phyloP scores from a whole-genome alignment of 2,888 invertebrate genomes.

The Drosophila meridionalis region DNA sequence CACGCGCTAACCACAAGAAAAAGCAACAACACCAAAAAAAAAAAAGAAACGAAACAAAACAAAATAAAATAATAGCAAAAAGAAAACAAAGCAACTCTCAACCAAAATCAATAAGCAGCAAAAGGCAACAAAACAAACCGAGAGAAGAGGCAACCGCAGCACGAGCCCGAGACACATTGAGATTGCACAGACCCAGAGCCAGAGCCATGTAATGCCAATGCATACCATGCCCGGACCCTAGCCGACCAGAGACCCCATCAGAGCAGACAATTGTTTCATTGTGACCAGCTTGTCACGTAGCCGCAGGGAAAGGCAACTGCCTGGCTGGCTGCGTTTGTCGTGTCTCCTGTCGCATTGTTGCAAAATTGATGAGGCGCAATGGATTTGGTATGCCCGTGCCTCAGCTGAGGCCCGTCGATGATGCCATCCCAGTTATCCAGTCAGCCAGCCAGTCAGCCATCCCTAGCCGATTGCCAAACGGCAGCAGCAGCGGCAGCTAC shows the following conservation, averaged over 20 bases:
- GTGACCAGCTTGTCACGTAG: conserved; percentile 62
- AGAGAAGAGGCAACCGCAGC: conserved; percentile 55
- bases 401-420: conserved; percentile 33
- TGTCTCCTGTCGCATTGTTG: conserved; percentile 76
- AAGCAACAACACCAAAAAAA: not conserved
- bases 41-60: not conserved
- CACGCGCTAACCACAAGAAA: conserved; percentile 63
- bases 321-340: conserved; percentile 40
- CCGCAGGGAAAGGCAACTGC: conserved; percentile 27
- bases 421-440: conserved; percentile 33
- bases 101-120: conserved; percentile 75
- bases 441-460: conserved; percentile 32
- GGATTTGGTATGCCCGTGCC: conserved; percentile 50
- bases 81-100: conserved; percentile 45
- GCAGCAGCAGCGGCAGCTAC: conserved; percentile 20
- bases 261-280: conserved; percentile 59
- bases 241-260: conserved; percentile 21
- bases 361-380: conserved; percentile 77
- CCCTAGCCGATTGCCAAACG: conserved; percentile 31
- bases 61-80: conserved; percentile 11
- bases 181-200: conserved; percentile 40
- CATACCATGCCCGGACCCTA: conserved; percentile 21
- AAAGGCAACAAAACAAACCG: conserved; percentile 62
- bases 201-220: conserved; percentile 2
- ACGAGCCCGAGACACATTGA: conserved; percentile 44